A percentile compares a stretch with the other conserved stretches of the same genome.
These are phyloP conservation scores for Drosophila nr. medialis DNA, from an alignment of 2,888 invertebrate genomes.

Conservation along the genomic window DNA sequence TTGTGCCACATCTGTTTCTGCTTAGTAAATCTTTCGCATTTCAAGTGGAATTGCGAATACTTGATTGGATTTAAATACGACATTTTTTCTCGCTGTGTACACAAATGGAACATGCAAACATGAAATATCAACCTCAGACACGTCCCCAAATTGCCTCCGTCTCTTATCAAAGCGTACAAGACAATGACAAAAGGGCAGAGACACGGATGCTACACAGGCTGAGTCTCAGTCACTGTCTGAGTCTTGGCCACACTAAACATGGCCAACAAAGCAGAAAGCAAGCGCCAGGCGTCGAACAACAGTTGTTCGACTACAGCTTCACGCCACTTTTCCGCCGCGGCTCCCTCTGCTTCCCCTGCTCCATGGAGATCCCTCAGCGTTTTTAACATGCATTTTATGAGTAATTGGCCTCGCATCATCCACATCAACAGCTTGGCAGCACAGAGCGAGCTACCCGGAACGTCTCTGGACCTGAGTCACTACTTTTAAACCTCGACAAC, in stretches of 20 bases:
- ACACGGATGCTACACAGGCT: constrained; percentile 41
- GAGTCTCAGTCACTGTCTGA: background rate
- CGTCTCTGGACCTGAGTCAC: constrained; percentile 63
- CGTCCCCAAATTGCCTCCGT: constrained; percentile 70
- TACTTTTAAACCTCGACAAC: constrained; percentile 39
- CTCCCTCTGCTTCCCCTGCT: constrained; percentile 7
- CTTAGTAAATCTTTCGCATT: background rate
- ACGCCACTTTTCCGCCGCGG: background rate
- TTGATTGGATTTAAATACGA: background rate
- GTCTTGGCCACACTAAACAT: constrained; percentile 27
- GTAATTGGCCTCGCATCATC: constrained; percentile 76
- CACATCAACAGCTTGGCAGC: constrained; percentile 60
- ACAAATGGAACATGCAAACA: constrained; percentile 68
- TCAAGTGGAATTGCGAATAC: background rate
- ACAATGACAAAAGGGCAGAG: constrained; percentile 82
- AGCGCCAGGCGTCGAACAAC: constrained; percentile 73
- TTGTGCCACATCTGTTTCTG: background rate
- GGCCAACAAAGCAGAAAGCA: constrained; percentile 36
- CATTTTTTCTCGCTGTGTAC: constrained; percentile 10
- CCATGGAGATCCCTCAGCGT: constrained; percentile 43
- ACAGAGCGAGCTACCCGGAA: constrained; percentile 29
- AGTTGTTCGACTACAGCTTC: constrained; percentile 66
- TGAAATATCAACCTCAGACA: constrained; percentile 68
- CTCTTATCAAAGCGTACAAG: constrained; percentile 78
- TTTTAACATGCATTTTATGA: constrained; percentile 80